Base-by-base conservation (phyloP, 2,113 vertebrate species). In the Hucho hucho region DNA sequence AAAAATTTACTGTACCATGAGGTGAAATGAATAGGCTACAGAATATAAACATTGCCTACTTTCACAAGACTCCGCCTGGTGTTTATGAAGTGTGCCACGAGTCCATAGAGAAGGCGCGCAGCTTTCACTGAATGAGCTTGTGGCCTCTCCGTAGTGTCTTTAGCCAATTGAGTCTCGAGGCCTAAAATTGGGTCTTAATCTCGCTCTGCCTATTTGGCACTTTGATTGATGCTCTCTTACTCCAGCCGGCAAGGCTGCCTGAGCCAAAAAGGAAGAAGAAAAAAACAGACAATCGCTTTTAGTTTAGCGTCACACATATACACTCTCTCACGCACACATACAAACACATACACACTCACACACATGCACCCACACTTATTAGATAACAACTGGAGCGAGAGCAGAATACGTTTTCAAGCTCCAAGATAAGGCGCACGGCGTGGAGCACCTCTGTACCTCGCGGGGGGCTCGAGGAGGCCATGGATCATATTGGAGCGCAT, bases 401-500 rank as follows among this genome's bases (percentile, higher is more conserved):
- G 80, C 75, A 74, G 77, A 68, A 74, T 25, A 74, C 75, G 79
- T 75, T 83, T 43, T 80, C 73, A 72, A 83, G 58, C 70, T 65
- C 80, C 75, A 76, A 76, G 83, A 84, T 78, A 59, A 81, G 81
- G 73, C 79, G 81, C 78, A 68, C 81, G 82, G 87, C 81, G 81
- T 71, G 81, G 81, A 85, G 84, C 74, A 69, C 74, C 84, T 86
- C 66, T 75, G 86, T 75, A 80, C 86, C 86, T 83, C 83, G 87
- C 78, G 86, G 73, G 83, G 77, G 79, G 78, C 70, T 79, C 79
- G 74, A 58, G 73, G 80, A 70, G 81, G 87, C 87, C 89, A 99
- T 99, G 97, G 97, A 99, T 77, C 96, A 96, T 89, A 86, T 95
- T 25, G 95, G 95, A 65, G 91, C 93, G 63, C 92, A 93, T 70